phyloP scores from a whole-genome alignment of 2,797 vertebrate species.

The Falco concolor region DNA sequence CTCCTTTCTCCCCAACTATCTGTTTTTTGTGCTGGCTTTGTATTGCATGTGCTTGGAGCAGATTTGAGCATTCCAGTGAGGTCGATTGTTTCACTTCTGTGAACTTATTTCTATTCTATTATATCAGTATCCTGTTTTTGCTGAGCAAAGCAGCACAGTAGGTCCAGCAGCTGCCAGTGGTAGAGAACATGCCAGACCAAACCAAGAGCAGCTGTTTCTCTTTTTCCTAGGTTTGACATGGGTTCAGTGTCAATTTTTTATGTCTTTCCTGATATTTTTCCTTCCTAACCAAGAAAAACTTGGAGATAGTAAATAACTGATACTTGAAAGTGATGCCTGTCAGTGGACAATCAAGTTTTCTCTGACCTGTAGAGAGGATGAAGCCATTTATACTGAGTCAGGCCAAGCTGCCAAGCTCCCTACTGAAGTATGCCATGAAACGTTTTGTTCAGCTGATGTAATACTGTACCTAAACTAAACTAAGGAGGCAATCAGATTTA shows the following conservation, averaged over 20 bases:
- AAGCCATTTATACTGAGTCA: not conserved
- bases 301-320: not conserved
- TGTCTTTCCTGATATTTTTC: not conserved
- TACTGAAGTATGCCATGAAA: not conserved
- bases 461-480: not conserved
- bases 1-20: not conserved
- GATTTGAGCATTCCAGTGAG: not conserved
- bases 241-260: not conserved
- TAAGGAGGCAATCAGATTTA: not conserved
- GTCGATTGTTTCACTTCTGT: slow-evolving; percentile 9
- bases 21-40: not conserved
- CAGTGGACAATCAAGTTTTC: not conserved
- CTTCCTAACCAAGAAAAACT: not conserved
- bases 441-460: not conserved
- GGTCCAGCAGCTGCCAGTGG: slow-evolving; percentile 19
- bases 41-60: not conserved
- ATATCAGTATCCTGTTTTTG: not conserved
- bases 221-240: not conserved
- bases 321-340: not conserved
- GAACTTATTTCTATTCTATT: slow-evolving; percentile 22
- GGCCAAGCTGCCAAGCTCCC: not conserved
- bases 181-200: slow-evolving; percentile 2
- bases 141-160: slow-evolving; percentile 30
- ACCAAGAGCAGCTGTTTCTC: slow-evolving; percentile 33
- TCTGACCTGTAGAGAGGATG: not conserved